phyloP scores from a whole-genome alignment of 2,113 vertebrate genomes.

The Phalacrocorax pelagicus region DNA sequence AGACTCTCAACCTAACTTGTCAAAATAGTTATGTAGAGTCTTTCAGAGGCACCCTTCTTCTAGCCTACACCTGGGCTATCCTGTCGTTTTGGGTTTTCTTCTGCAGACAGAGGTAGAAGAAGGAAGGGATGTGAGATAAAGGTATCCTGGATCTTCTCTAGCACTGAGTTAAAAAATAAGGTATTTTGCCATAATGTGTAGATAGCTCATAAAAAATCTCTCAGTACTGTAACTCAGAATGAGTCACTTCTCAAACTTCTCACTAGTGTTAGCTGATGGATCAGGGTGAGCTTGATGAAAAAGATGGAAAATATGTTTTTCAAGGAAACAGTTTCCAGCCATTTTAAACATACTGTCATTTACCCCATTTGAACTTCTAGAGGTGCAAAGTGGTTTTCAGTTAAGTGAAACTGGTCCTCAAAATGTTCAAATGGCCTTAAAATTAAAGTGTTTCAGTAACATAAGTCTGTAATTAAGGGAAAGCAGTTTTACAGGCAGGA shows the following conservation, averaged over 20 bases:
- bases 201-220: neutral
- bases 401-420: neutral
- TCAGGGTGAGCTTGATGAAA: neutral
- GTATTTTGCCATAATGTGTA: neutral
- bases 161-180: neutral
- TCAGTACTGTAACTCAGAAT: neutral
- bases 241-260: neutral
- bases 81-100: neutral
- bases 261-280: neutral
- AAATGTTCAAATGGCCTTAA: neutral
- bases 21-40: neutral
- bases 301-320: neutral
- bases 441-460: neutral
- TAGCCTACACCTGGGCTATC: neutral
- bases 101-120: neutral
- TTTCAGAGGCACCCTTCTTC: neutral
- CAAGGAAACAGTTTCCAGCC: neutral
- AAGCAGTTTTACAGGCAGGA: neutral
- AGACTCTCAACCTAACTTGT: neutral
- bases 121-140: neutral
- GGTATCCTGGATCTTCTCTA: neutral
- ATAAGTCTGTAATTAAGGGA: neutral
- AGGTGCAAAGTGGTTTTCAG: neutral
- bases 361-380: neutral
- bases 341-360: neutral